phyloP scores from a whole-genome alignment of 2,888 invertebrate genomes.

The Dascillus cervinus region DNA sequence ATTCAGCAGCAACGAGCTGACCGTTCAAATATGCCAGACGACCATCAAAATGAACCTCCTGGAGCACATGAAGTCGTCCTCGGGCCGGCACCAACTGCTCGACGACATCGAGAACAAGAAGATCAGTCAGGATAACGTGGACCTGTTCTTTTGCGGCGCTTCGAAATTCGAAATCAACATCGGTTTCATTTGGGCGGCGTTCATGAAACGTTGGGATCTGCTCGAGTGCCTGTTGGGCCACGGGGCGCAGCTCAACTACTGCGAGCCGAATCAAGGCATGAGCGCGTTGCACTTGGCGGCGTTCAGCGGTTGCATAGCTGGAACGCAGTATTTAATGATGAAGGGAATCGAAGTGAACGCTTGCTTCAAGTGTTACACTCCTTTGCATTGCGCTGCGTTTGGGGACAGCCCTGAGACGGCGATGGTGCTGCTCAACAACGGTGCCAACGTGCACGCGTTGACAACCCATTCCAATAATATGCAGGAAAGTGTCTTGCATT shows the following conservation, averaged over 20 bases:
- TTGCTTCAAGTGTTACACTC: slow-evolving; percentile 65
- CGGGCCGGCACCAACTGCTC: slow-evolving; percentile 59
- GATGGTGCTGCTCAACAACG: slow-evolving; percentile 64
- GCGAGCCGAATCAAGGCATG: slow-evolving; percentile 62
- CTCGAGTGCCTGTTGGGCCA: slow-evolving; percentile 54
- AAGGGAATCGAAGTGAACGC: slow-evolving; percentile 63
- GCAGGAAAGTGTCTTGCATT: slow-evolving; percentile 74
- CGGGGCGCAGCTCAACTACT: slow-evolving; percentile 65
- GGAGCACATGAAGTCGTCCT: slow-evolving; percentile 63
- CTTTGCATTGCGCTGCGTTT: slow-evolving; percentile 85
- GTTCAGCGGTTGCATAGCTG: slow-evolving; percentile 68
- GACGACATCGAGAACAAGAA: slow-evolving; percentile 68
- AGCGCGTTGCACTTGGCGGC: slow-evolving; percentile 70
- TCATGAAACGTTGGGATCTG: slow-evolving; percentile 60
- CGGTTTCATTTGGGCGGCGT: slow-evolving; percentile 66
- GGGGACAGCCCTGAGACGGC: slow-evolving; percentile 78
- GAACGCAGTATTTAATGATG: slow-evolving; percentile 60
- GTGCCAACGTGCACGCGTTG: slow-evolving; percentile 58
- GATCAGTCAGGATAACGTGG: slow-evolving; percentile 51
- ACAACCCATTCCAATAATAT: slow-evolving; percentile 54
- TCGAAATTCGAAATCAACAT: slow-evolving; percentile 63
- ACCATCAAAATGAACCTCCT: slow-evolving; percentile 64
- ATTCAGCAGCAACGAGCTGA: slow-evolving; percentile 54
- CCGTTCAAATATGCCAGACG: slow-evolving; percentile 66
- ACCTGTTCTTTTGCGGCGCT: slow-evolving; percentile 47